Conservation (phyloP, 92 coral and sea anemone species). For the Parazoanthus atlanticus region DNA sequence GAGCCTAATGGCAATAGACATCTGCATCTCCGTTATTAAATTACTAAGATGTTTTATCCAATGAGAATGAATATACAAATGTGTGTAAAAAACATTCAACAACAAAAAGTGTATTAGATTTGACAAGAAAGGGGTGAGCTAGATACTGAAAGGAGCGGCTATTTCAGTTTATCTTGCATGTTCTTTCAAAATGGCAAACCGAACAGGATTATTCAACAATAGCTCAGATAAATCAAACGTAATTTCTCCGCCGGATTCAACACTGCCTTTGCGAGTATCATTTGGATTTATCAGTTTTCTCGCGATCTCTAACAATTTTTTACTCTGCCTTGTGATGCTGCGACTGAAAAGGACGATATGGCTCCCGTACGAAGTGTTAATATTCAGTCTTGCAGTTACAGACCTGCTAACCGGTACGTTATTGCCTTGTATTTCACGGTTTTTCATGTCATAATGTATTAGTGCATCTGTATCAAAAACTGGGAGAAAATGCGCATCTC, state of each 20-base stretch:
- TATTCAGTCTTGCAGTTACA: constrained; percentile 10
- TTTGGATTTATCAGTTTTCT: not conserved
- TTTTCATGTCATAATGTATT: too few species aligned
- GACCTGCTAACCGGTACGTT: constrained; percentile 3
- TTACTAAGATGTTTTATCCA: not conserved
- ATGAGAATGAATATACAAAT: not conserved
- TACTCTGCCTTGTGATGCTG: not conserved
- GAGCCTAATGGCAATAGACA: too few species aligned
- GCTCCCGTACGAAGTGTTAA: not conserved
- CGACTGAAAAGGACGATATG: not conserved
- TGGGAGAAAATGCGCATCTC: too few species aligned
- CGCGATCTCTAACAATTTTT: not conserved
- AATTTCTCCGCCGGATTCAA: not conserved
- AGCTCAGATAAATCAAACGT: not conserved
- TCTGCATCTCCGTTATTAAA: not conserved
- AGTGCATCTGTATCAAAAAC: too few species aligned
- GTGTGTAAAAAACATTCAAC: not conserved
- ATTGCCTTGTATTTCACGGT: not conserved
- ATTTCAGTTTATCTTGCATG: not conserved
- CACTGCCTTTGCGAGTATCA: not conserved
- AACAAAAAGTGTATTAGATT: not conserved
- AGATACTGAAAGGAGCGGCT: not conserved
- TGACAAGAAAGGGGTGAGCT: not conserved
- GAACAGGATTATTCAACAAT: not conserved
- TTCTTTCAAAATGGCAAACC: not conserved